phyloP scores from a whole-genome alignment of 1,140 invertebrate species.

The Drosophila persimilis region DNA sequence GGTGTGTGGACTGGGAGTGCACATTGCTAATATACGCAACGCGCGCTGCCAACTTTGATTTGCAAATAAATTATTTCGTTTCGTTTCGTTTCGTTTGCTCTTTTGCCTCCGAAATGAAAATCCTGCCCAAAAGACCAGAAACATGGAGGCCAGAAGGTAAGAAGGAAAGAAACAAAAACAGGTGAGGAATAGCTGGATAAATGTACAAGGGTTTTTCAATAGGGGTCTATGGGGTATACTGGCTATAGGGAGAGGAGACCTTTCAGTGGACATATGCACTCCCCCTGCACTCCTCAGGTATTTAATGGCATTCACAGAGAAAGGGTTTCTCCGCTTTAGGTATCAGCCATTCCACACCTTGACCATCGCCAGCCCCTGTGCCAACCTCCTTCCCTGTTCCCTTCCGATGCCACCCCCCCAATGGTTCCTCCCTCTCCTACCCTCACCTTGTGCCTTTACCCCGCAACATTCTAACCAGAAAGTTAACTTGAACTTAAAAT shows the following conservation, averaged over 20 bases:
- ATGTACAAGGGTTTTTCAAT: slow-evolving; percentile 34
- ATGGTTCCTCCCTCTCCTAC: no score
- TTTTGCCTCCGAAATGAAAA: slow-evolving; percentile 48
- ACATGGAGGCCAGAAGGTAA: background rate
- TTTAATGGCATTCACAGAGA: no score
- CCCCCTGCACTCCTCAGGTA: no score
- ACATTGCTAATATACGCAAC: slow-evolving; percentile 78
- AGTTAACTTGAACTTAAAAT: slow-evolving; percentile 81
- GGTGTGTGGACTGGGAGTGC: slow-evolving; percentile 41
- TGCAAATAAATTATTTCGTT: slow-evolving; percentile 76
- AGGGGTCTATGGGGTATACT: background rate
- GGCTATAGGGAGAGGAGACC: background rate
- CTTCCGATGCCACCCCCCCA: background rate
- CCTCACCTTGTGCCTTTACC: slow-evolving; percentile 5
- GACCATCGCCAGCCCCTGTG: background rate
- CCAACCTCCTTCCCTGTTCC: background rate
- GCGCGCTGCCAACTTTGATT: slow-evolving; percentile 76
- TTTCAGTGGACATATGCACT: background rate
- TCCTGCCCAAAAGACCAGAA: slow-evolving; percentile 31
- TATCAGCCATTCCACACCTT: background rate
- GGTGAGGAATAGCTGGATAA: slow-evolving; percentile 38
- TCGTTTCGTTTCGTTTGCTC: slow-evolving; percentile 49
- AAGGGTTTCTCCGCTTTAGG: background rate
- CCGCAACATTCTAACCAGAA: slow-evolving; percentile 68
- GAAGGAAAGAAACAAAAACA: slow-evolving; percentile 34